Base-by-base conservation (phyloP, 2,888 invertebrate species). In the Actias luna region DNA sequence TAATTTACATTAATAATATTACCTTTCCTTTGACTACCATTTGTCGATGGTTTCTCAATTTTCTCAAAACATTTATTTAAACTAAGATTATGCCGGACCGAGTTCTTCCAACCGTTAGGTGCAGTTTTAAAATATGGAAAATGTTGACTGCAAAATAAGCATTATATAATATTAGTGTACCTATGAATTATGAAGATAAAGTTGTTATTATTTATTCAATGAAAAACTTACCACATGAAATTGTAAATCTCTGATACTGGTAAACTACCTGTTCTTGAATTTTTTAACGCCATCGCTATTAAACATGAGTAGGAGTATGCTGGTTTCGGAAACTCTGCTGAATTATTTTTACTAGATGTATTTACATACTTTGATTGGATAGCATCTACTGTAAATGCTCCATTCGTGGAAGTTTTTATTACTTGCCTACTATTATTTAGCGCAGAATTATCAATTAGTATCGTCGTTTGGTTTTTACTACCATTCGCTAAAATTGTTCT, bases 51-150 rank as follows among this genome's bases (percentile, higher is more conserved):
- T 76, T 98, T 98, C 81, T 99, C 99, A 68, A 99, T 98, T 88
- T 99, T 99, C 81, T 98, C 98, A 87, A 99, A 99, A 91, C 99
- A 99, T 90, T 99, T 99, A 92, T 99, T 99, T 74, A 99, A 89
- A 71, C 98, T 99, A 73, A 99, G 93, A 92, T 99, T 99, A 85
- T 99, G 99, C 72, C 99, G 94, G 0, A 99, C 99, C 4, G 99
- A 99, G 85, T 99, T 99, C 91, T 99, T 99, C 99, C 99, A 99
- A 18, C 99, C 99, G 82, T 97, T 98, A 27, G 99, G 99, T 12
- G 99, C 99, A 1, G 98, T 99, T 92, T 98, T 98, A 87, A 99
- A 99, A 87, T 99, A 99, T 0, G 99, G 99, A 84, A 99, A 99
- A 86, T 99, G 98, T 88, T 98, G 97, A 85, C 97, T 97, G 93